A percentile compares a stretch with the other conserved stretches of the same genome.
Evolutionary conservation across 2,797 vertebrate species (phyloP).

Genomic region (Spea hammondii): DNA sequence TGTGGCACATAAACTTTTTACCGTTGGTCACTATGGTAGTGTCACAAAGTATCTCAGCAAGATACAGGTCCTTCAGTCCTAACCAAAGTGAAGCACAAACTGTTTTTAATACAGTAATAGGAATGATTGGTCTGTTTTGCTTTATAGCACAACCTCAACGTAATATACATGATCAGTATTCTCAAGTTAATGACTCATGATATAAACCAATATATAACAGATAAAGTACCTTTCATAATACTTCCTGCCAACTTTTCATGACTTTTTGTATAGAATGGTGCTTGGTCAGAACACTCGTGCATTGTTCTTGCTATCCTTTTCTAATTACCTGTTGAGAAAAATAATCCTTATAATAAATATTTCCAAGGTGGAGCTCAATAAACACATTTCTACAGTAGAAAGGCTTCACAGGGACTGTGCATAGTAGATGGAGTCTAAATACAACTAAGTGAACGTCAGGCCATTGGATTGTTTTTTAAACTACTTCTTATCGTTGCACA

Average conservation of each 20-base stretch:
- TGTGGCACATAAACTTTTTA: slow-evolving; percentile 82
- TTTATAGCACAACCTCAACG: not conserved
- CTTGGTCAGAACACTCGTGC: not conserved
- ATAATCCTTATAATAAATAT: not conserved
- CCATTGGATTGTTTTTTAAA: too few species aligned
- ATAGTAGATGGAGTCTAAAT: too few species aligned
- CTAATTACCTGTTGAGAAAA: not conserved
- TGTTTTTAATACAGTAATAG: not conserved
- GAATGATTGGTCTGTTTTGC: too few species aligned
- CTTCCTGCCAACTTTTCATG: not conserved
- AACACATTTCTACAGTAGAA: too few species aligned
- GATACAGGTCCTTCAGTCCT: slow-evolving; percentile 77
- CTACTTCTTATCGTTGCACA: too few species aligned
- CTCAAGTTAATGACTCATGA: too few species aligned
- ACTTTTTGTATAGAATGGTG: not conserved
- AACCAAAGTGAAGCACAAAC: not conserved
- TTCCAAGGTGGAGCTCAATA: too few species aligned
- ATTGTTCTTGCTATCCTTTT: not conserved
- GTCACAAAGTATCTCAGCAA: slow-evolving; percentile 79
- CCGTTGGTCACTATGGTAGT: slow-evolving; percentile 76
- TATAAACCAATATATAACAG: too few species aligned
- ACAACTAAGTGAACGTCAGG: too few species aligned
- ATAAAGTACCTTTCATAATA: not conserved
- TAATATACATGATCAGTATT: too few species aligned
- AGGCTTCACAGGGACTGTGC: too few species aligned